phyloP scores from a whole-genome alignment of 2,797 vertebrate species.

The Pseudochirops corinnae region DNA sequence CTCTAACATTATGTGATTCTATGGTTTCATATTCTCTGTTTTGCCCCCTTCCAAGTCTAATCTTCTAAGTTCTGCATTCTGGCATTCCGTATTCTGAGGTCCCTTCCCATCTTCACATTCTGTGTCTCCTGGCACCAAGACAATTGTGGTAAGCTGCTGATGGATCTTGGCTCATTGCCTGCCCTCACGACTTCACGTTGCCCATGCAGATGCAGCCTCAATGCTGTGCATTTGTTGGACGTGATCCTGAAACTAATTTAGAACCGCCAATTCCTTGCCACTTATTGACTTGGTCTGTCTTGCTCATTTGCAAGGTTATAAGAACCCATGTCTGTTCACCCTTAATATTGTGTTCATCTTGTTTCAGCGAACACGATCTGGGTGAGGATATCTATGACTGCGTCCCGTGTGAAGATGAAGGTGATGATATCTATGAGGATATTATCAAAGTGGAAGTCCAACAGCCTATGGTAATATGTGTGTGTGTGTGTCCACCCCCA shows the following conservation, averaged over 20 bases:
- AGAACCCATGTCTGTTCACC: not conserved
- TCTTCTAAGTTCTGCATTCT: not conserved
- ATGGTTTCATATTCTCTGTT: not conserved
- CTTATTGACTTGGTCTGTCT: not conserved
- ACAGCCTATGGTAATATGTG: slow-evolving; percentile 94
- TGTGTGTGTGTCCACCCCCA: not conserved
- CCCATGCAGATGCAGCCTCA: rapidly evolving
- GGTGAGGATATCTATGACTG: slow-evolving; percentile 99
- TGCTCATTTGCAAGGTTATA: not conserved
- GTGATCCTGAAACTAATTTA: not conserved
- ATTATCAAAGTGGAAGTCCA: slow-evolving; percentile 99
- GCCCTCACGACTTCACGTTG: rapidly evolving
- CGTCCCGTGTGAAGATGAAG: slow-evolving; percentile 97
- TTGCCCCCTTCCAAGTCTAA: not conserved
- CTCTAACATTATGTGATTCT: not conserved
- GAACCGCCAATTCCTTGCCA: not conserved
- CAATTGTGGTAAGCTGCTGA: not conserved
- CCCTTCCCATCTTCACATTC: not conserved
- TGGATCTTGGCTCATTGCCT: not conserved
- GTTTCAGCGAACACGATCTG: slow-evolving; percentile 94
- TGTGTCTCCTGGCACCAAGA: not conserved
- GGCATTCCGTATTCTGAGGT: not conserved
- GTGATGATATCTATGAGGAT: slow-evolving; percentile 98
- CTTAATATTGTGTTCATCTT: slow-evolving; percentile 10
- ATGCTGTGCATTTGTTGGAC: not conserved